Evolutionary conservation across 2,888 invertebrate genomes (phyloP).

Genomic region (Hypolimnas misippus): DNA sequence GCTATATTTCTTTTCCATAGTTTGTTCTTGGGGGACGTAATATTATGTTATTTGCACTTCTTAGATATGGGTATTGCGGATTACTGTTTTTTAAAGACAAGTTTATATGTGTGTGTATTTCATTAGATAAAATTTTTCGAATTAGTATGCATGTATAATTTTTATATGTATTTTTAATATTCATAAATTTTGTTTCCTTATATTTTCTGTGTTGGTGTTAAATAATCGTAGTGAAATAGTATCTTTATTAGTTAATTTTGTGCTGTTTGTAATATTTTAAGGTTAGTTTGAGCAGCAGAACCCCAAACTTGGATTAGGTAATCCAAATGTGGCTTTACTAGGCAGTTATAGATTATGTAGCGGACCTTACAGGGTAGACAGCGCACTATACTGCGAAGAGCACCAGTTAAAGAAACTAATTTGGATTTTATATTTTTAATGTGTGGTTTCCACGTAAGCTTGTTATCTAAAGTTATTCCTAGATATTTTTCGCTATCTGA

Average conservation of each 20-base stretch:
- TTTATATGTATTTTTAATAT: constrained; percentile 28
- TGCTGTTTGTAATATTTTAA: constrained; percentile 30
- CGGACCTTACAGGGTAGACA: constrained; percentile 27
- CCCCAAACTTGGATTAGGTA: constrained; percentile 36
- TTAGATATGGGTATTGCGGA: background rate
- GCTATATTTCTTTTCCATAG: background rate
- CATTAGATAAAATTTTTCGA: constrained; percentile 19
- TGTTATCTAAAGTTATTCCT: constrained; percentile 17
- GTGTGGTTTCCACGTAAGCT: constrained; percentile 29
- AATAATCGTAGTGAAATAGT: constrained; percentile 27
- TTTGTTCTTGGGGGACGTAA: background rate
- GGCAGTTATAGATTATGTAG: constrained; percentile 31
- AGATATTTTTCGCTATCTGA: constrained; percentile 28
- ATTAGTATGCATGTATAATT: constrained; percentile 28
- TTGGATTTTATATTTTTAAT: constrained; percentile 23
- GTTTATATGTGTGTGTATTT: background rate
- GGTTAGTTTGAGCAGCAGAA: constrained; percentile 19
- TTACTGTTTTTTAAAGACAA: background rate
- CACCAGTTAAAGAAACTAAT: constrained; percentile 21
- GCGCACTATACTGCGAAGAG: constrained; percentile 14
- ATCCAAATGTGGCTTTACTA: constrained; percentile 32
- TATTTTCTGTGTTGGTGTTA: constrained; percentile 30
- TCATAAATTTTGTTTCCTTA: constrained; percentile 32
- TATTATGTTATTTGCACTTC: background rate
- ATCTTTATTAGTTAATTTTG: no score